A percentile compares a stretch with the other conserved stretches of the same genome.
Conservation (phyloP, 2,113 vertebrate species). For the Accipiter virgatus region DNA sequence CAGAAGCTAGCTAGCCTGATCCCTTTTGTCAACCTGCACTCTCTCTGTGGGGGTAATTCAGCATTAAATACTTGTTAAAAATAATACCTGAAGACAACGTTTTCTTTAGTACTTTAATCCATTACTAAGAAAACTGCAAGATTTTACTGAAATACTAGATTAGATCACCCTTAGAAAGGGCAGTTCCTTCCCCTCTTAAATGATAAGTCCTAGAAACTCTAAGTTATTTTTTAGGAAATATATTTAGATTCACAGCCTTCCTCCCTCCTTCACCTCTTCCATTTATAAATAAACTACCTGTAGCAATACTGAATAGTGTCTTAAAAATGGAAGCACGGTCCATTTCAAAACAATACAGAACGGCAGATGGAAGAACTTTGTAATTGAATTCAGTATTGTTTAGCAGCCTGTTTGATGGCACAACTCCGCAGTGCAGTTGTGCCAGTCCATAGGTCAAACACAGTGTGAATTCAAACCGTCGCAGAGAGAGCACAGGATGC, state of each 20-base stretch:
- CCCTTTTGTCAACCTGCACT: neutral
- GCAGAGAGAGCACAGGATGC: neutral
- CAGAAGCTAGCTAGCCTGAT: neutral
- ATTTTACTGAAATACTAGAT: neutral
- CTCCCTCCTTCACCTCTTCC: neutral
- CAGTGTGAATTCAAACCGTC: neutral
- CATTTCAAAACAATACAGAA: neutral
- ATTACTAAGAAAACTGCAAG: neutral
- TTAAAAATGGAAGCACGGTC: neutral
- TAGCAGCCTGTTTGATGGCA: neutral
- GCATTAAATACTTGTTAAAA: neutral
- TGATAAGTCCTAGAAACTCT: neutral
- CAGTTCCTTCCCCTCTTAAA: neutral
- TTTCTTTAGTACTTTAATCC: neutral
- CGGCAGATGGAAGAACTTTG: neutral
- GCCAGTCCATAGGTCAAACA: slow-evolving; percentile 35
- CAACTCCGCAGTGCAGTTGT: neutral
- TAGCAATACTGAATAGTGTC: neutral
- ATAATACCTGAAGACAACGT: neutral
- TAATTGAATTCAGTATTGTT: neutral
- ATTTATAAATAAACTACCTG: neutral
- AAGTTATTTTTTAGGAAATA: neutral
- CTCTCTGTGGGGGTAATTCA: neutral
- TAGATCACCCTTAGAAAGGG: neutral
- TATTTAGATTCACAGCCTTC: neutral